phyloP scores from a whole-genome alignment of 2,888 invertebrate genomes.

The Rhyacophila evoluta region DNA sequence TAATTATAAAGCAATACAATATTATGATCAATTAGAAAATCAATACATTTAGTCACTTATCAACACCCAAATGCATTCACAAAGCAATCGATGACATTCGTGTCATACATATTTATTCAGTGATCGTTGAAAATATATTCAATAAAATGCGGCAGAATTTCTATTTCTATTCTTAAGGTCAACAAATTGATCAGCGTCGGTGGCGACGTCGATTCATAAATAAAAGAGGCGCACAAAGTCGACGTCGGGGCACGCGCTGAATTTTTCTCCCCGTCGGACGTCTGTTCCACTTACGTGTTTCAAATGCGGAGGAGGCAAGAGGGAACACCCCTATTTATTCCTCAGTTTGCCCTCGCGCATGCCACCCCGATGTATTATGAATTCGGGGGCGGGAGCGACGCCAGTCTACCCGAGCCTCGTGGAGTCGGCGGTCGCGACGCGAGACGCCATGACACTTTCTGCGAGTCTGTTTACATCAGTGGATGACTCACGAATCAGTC shows the following conservation, averaged over 20 bases:
- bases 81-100: too few species aligned
- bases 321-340: not conserved
- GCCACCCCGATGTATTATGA: conserved; percentile 1
- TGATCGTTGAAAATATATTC: too few species aligned
- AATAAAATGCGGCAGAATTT: too few species aligned
- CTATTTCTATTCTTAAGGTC: not conserved
- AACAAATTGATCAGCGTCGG: not conserved
- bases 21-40: too few species aligned
- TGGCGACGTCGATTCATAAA: not conserved
- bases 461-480: not conserved
- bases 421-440: conserved; percentile 1
- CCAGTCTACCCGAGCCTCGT: conserved; percentile 13
- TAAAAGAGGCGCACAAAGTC: not conserved
- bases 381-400: conserved; percentile 12
- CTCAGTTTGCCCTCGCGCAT: not conserved
- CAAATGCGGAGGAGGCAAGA: not conserved
- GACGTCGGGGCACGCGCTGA: not conserved
- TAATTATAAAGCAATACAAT: too few species aligned
- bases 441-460: not conserved
- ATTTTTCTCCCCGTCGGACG: not conserved
- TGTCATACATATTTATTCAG: not conserved
- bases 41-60: too few species aligned
- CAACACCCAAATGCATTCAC: too few species aligned
- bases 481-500: conserved; percentile 1
- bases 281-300: not conserved